Conservation (phyloP, 2,888 invertebrate species). For the Zaprionus bogoriensis region DNA sequence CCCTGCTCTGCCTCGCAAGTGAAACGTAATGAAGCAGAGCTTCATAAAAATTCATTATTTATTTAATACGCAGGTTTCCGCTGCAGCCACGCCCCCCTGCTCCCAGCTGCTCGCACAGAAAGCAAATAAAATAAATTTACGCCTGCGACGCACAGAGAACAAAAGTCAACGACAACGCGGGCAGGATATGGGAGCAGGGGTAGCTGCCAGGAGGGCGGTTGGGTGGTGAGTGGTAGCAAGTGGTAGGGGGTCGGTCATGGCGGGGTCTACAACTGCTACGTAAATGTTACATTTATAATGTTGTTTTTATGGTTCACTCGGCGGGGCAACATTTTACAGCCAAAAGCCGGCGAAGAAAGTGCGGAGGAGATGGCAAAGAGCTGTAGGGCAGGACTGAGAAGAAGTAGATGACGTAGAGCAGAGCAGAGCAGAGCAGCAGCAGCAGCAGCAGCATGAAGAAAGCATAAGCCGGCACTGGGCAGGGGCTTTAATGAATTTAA, state of each 20-base stretch:
- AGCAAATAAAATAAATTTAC: conserved; percentile 75
- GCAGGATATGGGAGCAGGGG: conserved; percentile 21
- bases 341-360: conserved; percentile 6
- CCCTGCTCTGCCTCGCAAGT: neutral
- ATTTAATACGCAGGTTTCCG: conserved; percentile 68
- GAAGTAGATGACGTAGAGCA: no score
- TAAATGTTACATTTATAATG: conserved; percentile 75
- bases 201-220: neutral
- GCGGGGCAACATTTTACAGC: conserved; percentile 56
- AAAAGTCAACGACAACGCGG: conserved; percentile 49
- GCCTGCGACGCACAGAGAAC: conserved; percentile 59
- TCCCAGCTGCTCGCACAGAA: conserved; percentile 16
- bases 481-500: conserved; percentile 63
- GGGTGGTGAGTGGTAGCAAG: neutral
- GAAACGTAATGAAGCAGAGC: conserved; percentile 70
- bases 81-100: neutral
- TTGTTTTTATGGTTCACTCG: conserved; percentile 70
- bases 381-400: no score
- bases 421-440: neutral
- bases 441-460: neutral
- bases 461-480: conserved; percentile 1
- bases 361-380: no score
- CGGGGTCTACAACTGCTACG: conserved; percentile 40
- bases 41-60: conserved; percentile 77
- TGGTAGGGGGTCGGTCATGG: neutral